Evolutionary conservation across 2,888 invertebrate genomes (phyloP).

Genomic region (Ochropacha duplaris): DNA sequence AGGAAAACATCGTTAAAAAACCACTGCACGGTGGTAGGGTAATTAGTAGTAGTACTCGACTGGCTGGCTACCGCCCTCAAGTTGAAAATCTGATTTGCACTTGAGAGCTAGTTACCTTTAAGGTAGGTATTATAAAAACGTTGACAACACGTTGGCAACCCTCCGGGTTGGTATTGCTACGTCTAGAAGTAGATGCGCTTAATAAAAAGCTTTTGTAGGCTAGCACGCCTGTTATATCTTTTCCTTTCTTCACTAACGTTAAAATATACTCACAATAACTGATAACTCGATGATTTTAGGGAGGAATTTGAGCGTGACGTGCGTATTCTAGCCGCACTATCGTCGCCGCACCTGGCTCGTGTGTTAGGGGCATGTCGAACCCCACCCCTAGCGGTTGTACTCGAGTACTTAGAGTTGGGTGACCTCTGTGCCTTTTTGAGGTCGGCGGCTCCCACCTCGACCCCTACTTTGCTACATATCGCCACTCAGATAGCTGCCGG

Average conservation of each 20-base stretch:
- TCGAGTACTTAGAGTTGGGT: slow-evolving; percentile 92
- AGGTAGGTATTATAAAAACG: too few species aligned
- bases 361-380: slow-evolving; percentile 90
- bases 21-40: too few species aligned
- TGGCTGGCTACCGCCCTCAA: too few species aligned
- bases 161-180: too few species aligned
- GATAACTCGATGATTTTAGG: slow-evolving; percentile 66
- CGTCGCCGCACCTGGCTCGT: slow-evolving; percentile 89
- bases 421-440: slow-evolving; percentile 92
- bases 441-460: slow-evolving; percentile 86
- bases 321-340: slow-evolving; percentile 91
- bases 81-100: too few species aligned
- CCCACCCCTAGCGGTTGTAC: slow-evolving; percentile 90
- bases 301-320: slow-evolving; percentile 93
- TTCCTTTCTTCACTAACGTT: not conserved
- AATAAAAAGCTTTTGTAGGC: too few species aligned
- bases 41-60: too few species aligned
- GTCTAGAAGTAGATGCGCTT: too few species aligned
- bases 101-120: too few species aligned
- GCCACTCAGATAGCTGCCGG: slow-evolving; percentile 95
- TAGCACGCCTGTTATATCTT: not conserved
- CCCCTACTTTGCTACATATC: slow-evolving; percentile 88
- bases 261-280: not conserved
- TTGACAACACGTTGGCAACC: too few species aligned
- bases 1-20: too few species aligned